phyloP scores from a whole-genome alignment of 2,113 vertebrate genomes.

The Ranitomeya imitator region DNA sequence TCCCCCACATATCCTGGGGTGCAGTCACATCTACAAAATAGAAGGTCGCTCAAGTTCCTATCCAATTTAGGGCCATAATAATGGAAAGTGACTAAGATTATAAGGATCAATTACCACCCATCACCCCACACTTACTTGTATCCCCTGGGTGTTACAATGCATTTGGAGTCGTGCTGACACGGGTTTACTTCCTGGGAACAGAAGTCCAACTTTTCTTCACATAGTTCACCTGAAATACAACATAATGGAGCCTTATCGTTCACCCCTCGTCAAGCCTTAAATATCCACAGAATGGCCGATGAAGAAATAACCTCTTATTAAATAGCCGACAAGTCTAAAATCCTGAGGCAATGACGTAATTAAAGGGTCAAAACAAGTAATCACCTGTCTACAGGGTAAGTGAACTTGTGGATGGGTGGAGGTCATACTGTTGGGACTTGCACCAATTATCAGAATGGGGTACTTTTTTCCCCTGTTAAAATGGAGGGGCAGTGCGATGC shows the following conservation, averaged over 20 bases:
- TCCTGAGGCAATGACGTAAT: neutral
- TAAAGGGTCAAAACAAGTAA: neutral
- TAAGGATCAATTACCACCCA: neutral
- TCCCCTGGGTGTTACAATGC: conserved; percentile 87
- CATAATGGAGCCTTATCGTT: neutral
- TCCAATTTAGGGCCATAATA: too few species aligned
- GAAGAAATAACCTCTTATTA: neutral
- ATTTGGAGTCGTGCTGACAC: conserved; percentile 96
- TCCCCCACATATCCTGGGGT: conserved; percentile 91
- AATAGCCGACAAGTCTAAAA: neutral
- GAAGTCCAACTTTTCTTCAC: conserved; percentile 96
- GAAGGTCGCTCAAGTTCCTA: neutral
- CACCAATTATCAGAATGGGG: too few species aligned
- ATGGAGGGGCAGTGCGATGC: too few species aligned
- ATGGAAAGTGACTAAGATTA: neutral
- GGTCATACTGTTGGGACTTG: too few species aligned
- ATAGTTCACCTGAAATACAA: conserved; percentile 85
- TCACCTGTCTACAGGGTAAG: too few species aligned
- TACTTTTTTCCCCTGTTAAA: too few species aligned
- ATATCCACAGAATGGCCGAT: too few species aligned
- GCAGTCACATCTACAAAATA: conserved; percentile 86
- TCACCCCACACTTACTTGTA: conserved; percentile 83
- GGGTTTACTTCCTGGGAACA: conserved; percentile 91
- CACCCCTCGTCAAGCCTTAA: too few species aligned
- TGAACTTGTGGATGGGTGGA: too few species aligned